phyloP scores from a whole-genome alignment of 2,888 invertebrate species.

The Sialis lutaria region DNA sequence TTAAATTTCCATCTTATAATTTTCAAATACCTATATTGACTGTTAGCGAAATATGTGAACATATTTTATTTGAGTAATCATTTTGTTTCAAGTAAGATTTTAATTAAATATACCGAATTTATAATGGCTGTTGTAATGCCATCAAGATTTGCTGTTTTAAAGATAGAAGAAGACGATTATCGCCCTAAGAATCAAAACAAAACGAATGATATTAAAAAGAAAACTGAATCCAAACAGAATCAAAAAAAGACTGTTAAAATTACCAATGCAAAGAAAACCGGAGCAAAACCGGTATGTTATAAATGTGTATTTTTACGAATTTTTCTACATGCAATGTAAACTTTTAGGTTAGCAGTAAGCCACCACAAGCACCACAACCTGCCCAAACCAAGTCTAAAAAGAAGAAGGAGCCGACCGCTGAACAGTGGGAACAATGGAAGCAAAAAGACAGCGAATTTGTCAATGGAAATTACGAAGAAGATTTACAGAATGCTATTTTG shows the following conservation, averaged over 20 bases:
- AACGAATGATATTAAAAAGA: constrained; percentile 18
- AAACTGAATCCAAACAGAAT: constrained; percentile 14
- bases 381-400: constrained; percentile 23
- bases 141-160: constrained; percentile 56
- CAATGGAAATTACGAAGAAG: constrained; percentile 37
- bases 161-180: constrained; percentile 54
- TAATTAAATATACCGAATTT: too few species aligned
- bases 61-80: too few species aligned
- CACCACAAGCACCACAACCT: constrained; percentile 1
- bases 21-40: too few species aligned
- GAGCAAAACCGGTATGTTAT: constrained; percentile 8
- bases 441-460: constrained; percentile 50
- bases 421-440: constrained; percentile 61
- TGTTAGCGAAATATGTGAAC: too few species aligned
- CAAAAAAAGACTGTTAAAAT: constrained; percentile 16
- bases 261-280: constrained; percentile 14
- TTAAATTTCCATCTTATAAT: too few species aligned
- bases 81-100: too few species aligned
- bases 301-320: background rate
- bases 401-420: constrained; percentile 29
- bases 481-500: constrained; percentile 48
- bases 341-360: background rate
- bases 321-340: background rate
- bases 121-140: constrained; percentile 46
- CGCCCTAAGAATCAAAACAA: constrained; percentile 28